These are phyloP conservation scores for Columba guinea DNA, from an alignment of 2,797 vertebrate species.

Conservation along the genomic window DNA sequence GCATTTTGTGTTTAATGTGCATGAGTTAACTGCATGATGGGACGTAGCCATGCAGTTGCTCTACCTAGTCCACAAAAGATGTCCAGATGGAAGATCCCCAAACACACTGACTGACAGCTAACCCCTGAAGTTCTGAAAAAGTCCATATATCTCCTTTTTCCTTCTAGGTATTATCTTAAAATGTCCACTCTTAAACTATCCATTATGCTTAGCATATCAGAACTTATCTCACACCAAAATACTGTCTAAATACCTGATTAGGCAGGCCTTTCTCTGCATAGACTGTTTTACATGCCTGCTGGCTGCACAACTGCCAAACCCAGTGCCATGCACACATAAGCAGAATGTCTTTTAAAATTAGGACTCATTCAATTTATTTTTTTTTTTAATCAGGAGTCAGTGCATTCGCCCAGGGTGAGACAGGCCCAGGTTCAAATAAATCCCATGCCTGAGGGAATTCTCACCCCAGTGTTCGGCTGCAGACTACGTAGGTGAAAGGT, in stretches of 20 bases:
- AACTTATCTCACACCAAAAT: not conserved
- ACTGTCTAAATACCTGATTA: not conserved
- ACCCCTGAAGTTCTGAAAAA: not conserved
- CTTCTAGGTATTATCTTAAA: not conserved
- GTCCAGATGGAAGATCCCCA: not conserved
- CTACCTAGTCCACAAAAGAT: not conserved
- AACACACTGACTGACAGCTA: not conserved
- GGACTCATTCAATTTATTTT: not conserved
- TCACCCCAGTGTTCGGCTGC: not conserved
- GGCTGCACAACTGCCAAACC: not conserved
- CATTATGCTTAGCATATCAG: not conserved
- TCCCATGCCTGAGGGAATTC: not conserved
- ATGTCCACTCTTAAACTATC: not conserved
- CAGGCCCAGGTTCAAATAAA: not conserved
- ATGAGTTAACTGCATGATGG: not conserved
- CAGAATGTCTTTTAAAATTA: not conserved
- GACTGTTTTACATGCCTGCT: not conserved
- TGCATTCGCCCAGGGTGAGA: not conserved
- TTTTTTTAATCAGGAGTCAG: not conserved
- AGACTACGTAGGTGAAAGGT: not conserved
- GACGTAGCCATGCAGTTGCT: not conserved
- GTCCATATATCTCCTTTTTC: not conserved
- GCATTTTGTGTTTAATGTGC: not conserved
- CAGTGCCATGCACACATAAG: not conserved
- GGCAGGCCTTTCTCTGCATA: not conserved